phyloP scores from a whole-genome alignment of 2,797 vertebrate species.

The Gouania willdenowi region DNA sequence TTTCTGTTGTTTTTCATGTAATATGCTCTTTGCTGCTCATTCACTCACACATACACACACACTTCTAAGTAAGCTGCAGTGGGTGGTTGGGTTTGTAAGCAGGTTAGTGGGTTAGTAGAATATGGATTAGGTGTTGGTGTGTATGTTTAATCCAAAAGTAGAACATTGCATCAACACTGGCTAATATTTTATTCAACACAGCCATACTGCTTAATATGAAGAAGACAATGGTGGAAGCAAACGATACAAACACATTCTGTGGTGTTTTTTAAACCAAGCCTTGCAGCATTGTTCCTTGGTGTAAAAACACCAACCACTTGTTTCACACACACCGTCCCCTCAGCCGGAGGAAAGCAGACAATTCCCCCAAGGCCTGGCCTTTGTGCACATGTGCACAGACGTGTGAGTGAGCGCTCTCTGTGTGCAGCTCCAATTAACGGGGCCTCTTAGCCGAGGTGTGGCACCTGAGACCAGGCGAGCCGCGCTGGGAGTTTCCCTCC shows the following conservation, averaged over 20 bases:
- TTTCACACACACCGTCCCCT: neutral
- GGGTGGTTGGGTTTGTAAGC: too few species aligned
- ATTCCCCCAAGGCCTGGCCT: conserved; percentile 3
- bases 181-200: conserved; percentile 37
- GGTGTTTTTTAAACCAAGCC: too few species aligned
- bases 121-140: too few species aligned
- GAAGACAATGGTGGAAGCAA: too few species aligned
- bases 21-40: conserved; percentile 1
- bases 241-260: too few species aligned
- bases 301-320: neutral
- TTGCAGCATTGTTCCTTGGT: too few species aligned
- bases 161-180: conserved; percentile 3
- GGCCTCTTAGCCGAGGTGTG: conserved; percentile 44
- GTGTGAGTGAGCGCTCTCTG: neutral
- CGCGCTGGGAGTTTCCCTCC: conserved; percentile 9
- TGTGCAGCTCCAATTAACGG: conserved; percentile 43
- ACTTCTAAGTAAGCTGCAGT: too few species aligned
- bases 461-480: conserved; percentile 46
- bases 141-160: neutral
- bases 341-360: neutral
- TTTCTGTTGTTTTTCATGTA: conserved; percentile 3
- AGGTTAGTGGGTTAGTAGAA: too few species aligned
- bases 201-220: neutral
- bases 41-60: too few species aligned
- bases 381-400: neutral